A percentile compares a stretch with the other conserved stretches of the same genome.
Evolutionary conservation across 2,888 invertebrate genomes (phyloP).

Genomic region (Sinohyriopsis cumingii): DNA sequence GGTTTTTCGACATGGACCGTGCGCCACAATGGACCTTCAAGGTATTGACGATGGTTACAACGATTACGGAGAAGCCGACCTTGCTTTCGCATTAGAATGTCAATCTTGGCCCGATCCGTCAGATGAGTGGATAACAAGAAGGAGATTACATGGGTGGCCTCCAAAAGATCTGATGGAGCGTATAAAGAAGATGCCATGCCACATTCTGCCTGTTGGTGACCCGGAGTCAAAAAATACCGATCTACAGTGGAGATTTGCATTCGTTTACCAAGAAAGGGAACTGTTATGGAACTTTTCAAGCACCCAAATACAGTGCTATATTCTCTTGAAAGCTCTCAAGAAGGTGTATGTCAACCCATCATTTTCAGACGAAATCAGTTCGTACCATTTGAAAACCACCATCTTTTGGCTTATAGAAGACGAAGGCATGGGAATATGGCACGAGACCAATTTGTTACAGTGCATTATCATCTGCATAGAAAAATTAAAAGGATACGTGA

Average conservation of each 20-base stretch:
- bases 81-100: too few relatives aligned
- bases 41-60: too few relatives aligned
- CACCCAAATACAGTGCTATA: conserved; percentile 2
- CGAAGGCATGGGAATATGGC: not conserved
- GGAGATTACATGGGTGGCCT: too few relatives aligned
- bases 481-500: not conserved
- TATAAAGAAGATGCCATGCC: too few relatives aligned
- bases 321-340: not conserved
- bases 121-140: too few relatives aligned
- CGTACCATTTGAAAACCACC: conserved; percentile 3
- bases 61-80: too few relatives aligned
- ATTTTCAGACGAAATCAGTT: not conserved
- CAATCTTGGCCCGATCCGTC: too few relatives aligned
- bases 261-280: not conserved
- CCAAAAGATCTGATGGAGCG: too few relatives aligned
- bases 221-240: not conserved
- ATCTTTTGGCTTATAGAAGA: not conserved
- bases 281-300: conserved; percentile 1
- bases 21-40: too few relatives aligned
- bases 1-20: too few relatives aligned
- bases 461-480: not conserved
- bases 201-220: not conserved
- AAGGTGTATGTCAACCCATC: not conserved
- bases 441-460: not conserved
- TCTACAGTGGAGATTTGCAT: conserved; percentile 3